Conservation (phyloP, 1,140 invertebrate species). For the Pseudobourletiella spinata region DNA sequence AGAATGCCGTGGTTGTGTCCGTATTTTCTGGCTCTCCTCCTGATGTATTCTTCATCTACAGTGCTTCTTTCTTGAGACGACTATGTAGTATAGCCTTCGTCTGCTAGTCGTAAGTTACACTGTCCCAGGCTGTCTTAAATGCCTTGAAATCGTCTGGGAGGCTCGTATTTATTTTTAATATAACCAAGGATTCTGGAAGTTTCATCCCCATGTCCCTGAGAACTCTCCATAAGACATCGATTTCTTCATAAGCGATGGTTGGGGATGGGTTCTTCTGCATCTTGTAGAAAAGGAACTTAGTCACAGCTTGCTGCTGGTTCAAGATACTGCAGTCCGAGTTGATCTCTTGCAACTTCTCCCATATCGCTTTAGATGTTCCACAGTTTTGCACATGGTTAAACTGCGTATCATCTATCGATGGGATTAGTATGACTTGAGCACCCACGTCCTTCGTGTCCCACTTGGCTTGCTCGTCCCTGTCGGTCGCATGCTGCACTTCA, state of each 20-base stretch:
- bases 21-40: too few species aligned
- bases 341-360: not conserved
- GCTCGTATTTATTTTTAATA: not conserved
- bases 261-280: not conserved
- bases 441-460: not conserved
- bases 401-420: not conserved
- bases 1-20: too few species aligned
- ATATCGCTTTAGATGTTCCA: not conserved
- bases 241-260: not conserved
- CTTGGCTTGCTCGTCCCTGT: too few species aligned
- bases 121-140: not conserved
- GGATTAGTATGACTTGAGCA: not conserved
- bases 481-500: too few species aligned
- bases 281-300: not conserved
- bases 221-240: not conserved
- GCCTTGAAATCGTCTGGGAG: too few species aligned
- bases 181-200: not conserved
- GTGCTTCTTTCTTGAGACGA: too few species aligned
- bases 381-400: not conserved
- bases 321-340: not conserved
- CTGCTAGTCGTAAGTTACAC: not conserved
- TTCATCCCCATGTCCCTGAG: not conserved
- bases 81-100: too few species aligned
- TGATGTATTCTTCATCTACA: too few species aligned
- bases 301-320: not conserved